Base-by-base conservation (phyloP, 2,113 vertebrate genomes). In the Oophaga pumilio region DNA sequence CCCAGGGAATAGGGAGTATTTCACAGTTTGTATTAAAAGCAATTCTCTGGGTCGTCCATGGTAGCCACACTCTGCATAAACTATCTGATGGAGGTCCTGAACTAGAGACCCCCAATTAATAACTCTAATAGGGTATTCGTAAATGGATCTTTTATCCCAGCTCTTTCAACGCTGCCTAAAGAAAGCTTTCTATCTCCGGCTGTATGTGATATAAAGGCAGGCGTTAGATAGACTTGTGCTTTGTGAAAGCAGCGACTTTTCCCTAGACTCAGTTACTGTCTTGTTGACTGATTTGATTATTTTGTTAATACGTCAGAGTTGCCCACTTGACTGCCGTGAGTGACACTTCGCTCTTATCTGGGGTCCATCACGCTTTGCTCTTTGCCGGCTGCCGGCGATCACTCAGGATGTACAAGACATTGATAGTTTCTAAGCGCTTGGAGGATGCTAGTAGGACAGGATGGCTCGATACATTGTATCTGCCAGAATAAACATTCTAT, bases 221-320 rank as follows among this genome's bases (percentile, higher is more conserved):
- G 15, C 3, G 14, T 0, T 78, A 57, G 52, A 78, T 80, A 77
- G 49, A 24, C 50, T n/a, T 53, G 22, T 77, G 22, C 11, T 77
- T 28, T 28, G 53, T 59, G 17, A 60, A 60, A 28, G 56, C 17
- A 80, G 53, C 53, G 9, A 6, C 50, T n/a, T 24, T 52, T 56
- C 50, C 74, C 43, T 56, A 24, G 76, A n/a, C 49, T 53, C 20
- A 53, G 50, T 18, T 24, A 53, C 26, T 80, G 53, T 43, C 53
- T 59, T 60, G 77, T 59, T 80, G 77, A 80, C 26, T 80, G 26
- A 79, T 79, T 59, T 80, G 77, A 79, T 60, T 60, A 80, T 60
- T 59, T 28, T 33, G 52, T 57, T 57, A 26, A 80, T 80, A 59
- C 5, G 53, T 80, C 53, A 28, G 57, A 18, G 77, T 60, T 80